These are phyloP conservation scores for Cydia splendana DNA, from an alignment of 1,140 invertebrate species.

Conservation along the genomic window DNA sequence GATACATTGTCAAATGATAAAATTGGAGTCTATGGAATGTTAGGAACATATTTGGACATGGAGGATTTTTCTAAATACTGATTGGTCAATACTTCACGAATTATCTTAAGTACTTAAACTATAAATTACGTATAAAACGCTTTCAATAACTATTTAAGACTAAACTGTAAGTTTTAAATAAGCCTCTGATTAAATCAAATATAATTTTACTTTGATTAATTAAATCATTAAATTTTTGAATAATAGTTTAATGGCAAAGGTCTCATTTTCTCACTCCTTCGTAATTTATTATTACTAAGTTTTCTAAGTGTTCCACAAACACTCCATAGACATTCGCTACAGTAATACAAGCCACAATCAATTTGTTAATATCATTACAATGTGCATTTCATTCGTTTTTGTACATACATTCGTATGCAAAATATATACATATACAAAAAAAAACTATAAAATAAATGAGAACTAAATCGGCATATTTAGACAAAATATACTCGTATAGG, in stretches of 20 bases:
- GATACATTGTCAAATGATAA: constrained; percentile 58
- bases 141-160: constrained; percentile 3
- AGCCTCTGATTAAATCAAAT: background rate
- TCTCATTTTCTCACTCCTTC: background rate
- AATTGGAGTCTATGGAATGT: constrained; percentile 39
- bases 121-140: constrained; percentile 34
- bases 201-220: background rate
- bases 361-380: constrained; percentile 33
- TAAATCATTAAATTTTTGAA: background rate
- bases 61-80: background rate
- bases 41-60: background rate
- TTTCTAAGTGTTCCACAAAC: constrained; percentile 22
- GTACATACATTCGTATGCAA: constrained; percentile 35
- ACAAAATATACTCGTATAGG: constrained; percentile 34
- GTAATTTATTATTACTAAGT: background rate
- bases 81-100: background rate
- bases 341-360: constrained; percentile 32
- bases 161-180: background rate
- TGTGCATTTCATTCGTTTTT: constrained; percentile 35
- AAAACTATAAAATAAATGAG: constrained; percentile 39
- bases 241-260: background rate
- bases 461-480: constrained; percentile 30
- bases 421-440: constrained; percentile 39
- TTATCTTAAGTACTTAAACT: constrained; percentile 5
- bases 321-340: constrained; percentile 30